Percentiles rank a stretch among this genome's conserved stretches.
Conservation (phyloP, 2,113 vertebrate species). For the Eudyptes chrysolophus region DNA sequence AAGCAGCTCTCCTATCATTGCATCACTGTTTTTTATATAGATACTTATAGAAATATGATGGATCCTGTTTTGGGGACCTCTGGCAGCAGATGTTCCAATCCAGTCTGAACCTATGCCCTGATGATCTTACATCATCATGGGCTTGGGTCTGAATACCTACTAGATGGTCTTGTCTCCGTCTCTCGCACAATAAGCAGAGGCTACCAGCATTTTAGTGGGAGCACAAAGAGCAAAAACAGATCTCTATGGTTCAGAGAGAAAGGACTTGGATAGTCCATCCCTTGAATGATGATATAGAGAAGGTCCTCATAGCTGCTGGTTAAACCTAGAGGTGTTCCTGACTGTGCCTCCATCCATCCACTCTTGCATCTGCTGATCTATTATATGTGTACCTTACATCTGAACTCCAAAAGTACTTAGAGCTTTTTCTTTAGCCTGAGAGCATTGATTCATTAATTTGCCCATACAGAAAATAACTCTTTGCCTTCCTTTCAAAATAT, state of each 20-base stretch:
- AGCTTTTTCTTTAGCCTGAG: not conserved
- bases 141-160: not conserved
- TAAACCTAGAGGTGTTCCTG: not conserved
- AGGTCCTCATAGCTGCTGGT: not conserved
- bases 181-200: not conserved
- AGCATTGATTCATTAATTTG: not conserved
- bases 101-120: not conserved
- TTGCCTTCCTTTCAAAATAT: not conserved
- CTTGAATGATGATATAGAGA: not conserved
- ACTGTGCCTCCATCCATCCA: not conserved
- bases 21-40: not conserved
- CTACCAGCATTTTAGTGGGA: not conserved
- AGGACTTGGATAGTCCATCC: not conserved
- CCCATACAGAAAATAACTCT: not conserved
- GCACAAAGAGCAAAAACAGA: rapidly evolving
- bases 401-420: not conserved
- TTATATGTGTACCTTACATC: not conserved
- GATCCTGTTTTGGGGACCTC: not conserved
- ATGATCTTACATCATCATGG: not conserved
- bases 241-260: not conserved
- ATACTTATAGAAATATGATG: not conserved
- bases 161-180: not conserved
- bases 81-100: not conserved
- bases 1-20: not conserved
- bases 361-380: not conserved